Evolutionary conservation across 2,797 vertebrate species (phyloP), one percentile per base, ranked within the genome.

Genomic region (Tinamus major): DNA sequence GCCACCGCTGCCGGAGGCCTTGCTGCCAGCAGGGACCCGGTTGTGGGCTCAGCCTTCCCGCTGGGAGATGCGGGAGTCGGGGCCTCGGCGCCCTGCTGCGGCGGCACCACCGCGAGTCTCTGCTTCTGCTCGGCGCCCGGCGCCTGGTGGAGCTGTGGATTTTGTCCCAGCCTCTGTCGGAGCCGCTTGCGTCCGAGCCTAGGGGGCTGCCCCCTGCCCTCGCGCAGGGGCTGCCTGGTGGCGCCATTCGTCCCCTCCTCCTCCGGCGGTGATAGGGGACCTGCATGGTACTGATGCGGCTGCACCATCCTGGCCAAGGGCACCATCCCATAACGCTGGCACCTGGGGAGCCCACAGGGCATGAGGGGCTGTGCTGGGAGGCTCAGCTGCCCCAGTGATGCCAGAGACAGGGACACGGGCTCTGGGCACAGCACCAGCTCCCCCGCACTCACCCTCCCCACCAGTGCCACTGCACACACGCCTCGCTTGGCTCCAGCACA

Each of bases 381-480:
- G 21, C 46, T 48, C 46, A 23, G n/a, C 68, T 37, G 49, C 26
- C 13, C 35, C 41, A 26, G 51, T 4, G 51, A 29, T 15, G 37
- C 35, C 21, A 20, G 27, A 33, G 58, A 48, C 46, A 15, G 19
- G 58, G 23, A 35, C 11, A 13, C 14, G 13, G 26, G 63, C 63
- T 37, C 19, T 6, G 21, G 46, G 51, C 14, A 5, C 51, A 53
- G 27, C 51, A 9, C 53, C 53, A 18, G 53, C 29, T 17, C 39
- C 42, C 23, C 20, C 35, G 5, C 29, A 98, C 98, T 91, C 94
- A 99, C 99, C 98, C 98, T 21, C 98, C 98, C 97, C 98, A 98
- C 98, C 98, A 99, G 95, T 98, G 97, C 93, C 98, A 98, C 56
- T 97, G 83, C 13, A 97, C 59, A 4, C 99, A 99, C 71, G 98